Evolutionary conservation across 2,113 vertebrate genomes (phyloP), one percentile per base, ranked within the genome.

Genomic region (Sula dactylatra): DNA sequence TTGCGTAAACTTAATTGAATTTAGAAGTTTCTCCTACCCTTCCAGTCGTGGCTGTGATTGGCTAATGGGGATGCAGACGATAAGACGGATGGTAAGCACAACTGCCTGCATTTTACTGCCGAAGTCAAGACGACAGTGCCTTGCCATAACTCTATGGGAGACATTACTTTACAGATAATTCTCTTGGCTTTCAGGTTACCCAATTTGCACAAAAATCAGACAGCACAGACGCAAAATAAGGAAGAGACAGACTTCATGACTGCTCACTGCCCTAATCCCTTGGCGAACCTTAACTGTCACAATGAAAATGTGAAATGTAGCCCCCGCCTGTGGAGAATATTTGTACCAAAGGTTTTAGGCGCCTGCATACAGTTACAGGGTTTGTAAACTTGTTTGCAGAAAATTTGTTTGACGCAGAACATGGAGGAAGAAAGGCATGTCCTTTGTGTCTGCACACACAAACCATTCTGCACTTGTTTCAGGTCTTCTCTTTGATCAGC

Each of bases 391-490:
- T 38, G 6, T 11, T 13, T 29, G 42, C 15, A 90, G 58, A 61
- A 91, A 88, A 88, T 5, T 22, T 16, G 29, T 31, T 78, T 55
- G 58, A 67, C 13, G 55, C 1, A 42, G 29, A 77, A 31, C 11
- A 13, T 0, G 2, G 0, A 38, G 34, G 16, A 47, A 40, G 16
- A 67, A 54, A 72, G 8, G 21, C 34, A 26, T 2, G 6, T 52
- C 22, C 82, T 67, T 52, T 27, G 24, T 13, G 40, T 17, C 69
- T 36, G 55, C 22, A 34, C 24, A 42, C 8, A 45, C 31, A 76
- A 91, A 31, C 17, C 45, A 58, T 31, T 54, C 55, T 13, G 6
- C 9, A 13, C 4, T 56, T 65, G 50, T 45, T 74, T 50, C 58
- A 83, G 26, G 36, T 42, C 61, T 69, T 61, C 25, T 50, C 38